Percentiles rank a stretch among this genome's conserved stretches.
Conservation (phyloP, 2,797 vertebrate genomes). For the Sciurus vulgaris region DNA sequence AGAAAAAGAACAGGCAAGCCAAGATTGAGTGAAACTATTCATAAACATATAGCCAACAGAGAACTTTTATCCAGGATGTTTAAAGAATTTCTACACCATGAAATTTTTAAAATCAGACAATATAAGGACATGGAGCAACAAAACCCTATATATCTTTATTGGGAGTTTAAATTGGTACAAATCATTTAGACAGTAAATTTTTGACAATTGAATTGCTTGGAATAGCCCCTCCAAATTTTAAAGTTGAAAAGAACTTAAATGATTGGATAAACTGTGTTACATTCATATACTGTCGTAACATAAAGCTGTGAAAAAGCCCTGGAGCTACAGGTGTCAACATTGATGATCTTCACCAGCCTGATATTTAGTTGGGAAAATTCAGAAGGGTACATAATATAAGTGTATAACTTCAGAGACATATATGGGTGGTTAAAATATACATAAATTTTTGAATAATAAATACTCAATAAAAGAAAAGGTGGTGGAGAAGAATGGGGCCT, state of each 20-base stretch:
- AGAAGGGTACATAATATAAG: no score
- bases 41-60: neutral
- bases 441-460: neutral
- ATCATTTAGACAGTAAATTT: neutral
- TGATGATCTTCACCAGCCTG: neutral
- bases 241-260: neutral
- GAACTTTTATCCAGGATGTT: neutral
- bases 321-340: neutral
- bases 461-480: neutral
- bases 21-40: neutral
- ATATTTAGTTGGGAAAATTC: neutral
- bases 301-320: neutral
- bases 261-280: neutral
- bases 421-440: neutral
- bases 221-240: neutral
- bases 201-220: neutral
- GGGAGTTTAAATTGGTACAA: neutral
- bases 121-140: neutral
- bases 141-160: neutral
- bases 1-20: neutral
- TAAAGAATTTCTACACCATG: neutral
- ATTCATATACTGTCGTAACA: neutral
- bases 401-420: neutral
- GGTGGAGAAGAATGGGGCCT: neutral
- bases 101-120: neutral